Evolutionary conservation across 1,140 invertebrate species (phyloP), one percentile per base, ranked within the genome.

Genomic region (Lysiphlebus fabarum): DNA sequence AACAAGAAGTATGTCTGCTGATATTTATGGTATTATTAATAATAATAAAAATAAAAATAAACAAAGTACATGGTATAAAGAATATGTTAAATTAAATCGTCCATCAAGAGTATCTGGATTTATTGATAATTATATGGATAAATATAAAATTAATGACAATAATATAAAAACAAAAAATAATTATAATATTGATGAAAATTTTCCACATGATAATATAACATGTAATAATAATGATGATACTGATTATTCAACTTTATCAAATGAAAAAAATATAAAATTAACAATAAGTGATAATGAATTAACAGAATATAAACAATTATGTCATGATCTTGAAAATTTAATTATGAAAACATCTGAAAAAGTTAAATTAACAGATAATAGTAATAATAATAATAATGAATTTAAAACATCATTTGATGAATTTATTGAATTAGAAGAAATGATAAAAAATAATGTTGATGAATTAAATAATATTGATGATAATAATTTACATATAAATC

Each of bases 1-100:
- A 5, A 86, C 90, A 5, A 81, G 90, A 53, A 91, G 90, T 1
- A 73, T 92, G 14, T 92, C 91, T 0, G 90, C 90, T 0, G 92
- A 92, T 69, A 85, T 92, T 53, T 88, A 87, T 49, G 86, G 85
- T 63, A 77, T 90, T 54, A 86, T 90, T 10, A 68, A 70, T 37
- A 68, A 66, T 14, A 62, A 69, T n/a, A 68, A 70, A 36, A 68
- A 66, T 14, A 62, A 69, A 11, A 34, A 40, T 42, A 54, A 54
- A 7, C 45, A 33, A 41, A 56, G 34, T 51, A 53, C 43, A 34
- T 64, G 8, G 60, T 64, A 41, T 56, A 62, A 48, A 58, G 62
- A 53, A 60, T 70, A 33, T 61, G 61, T 40, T 49, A 68, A 9
- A 49, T 64, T n/a, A 62, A 42, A 64, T 65, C 47, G 36, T 60